Base-by-base conservation (phyloP, 2,113 vertebrate genomes). In the Gnathonemus longibarbis region DNA sequence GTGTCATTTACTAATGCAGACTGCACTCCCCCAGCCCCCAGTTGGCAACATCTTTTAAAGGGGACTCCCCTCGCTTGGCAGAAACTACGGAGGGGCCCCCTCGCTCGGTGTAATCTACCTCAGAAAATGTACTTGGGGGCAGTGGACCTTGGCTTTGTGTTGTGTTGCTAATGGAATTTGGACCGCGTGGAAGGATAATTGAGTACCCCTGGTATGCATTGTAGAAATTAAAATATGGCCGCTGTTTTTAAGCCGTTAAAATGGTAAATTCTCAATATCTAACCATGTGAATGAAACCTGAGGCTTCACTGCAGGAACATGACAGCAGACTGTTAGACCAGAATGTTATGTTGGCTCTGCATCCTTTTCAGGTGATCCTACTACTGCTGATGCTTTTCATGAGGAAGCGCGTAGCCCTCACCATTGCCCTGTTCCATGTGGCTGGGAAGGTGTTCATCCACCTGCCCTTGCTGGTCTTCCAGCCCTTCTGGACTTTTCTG, bases 361-460 rank as follows among this genome's bases (percentile, higher is more conserved):
- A 8, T 84, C 56, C 35, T 46, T 42, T 17, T 0, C 94, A 99
- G 98, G 96, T 97, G 90, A 94, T 99, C 92, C 94, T 99, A 90
- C 93, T 99, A 92, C 95, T 99, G 94, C 95, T 99, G 90, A 98
- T 99, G 97, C 92, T 99, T 90, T 96, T 99, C 90, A 98, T 99
- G 98, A 97, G 98, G 92, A 99, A 98, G 85, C 96, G 98, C 6
- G 98, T 99, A 84, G 97, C 97, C 58, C 96, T 99, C 94, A 99
- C 98, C 90, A 98, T 99, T 88, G 98, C 98, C 92, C 96, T 99
- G 95, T 99, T 99, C 94, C 97, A 98, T 0, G 98, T 99, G 94
- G 98, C 98, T 0, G 98, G 98, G 62, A 99, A 99, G 90, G 98
- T 99, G 91, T 99, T 99, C 93, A 96, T 98, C 92, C 97, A 98